Base-by-base conservation (phyloP, 2,113 vertebrate species). In the Hepsetus odoe region DNA sequence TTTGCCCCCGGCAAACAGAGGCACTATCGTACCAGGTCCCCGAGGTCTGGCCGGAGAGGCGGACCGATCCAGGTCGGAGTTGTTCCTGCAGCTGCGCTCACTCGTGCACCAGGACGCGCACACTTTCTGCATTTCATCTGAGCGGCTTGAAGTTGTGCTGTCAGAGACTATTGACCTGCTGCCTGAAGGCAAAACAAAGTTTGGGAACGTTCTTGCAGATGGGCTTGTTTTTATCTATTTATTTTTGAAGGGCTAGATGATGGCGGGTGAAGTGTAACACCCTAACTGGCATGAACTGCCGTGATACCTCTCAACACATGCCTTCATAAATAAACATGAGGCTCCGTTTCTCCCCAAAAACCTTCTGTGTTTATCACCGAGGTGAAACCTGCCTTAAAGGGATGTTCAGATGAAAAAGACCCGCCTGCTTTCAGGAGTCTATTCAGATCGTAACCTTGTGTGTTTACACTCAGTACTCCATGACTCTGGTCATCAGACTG, bases 11-110 rank as follows among this genome's bases (percentile, higher is more conserved):
- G 81, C 84, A 87, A 87, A 85, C 81, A 79, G 42, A 56, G 55
- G 67, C 26, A 32, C 77, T 86, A 76, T 86, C 79, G 80, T 80
- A 71, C 5, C 72, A 59, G 58, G 42, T 83, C 80, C 74, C 75
- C 65, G 85, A 82, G 84, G 79, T 84, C 78, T 73, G 73, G 84
- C 83, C 81, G 82, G 79, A 86, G 87, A 88, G 69, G 40, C 67
- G 67, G 76, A 9, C 76, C 67, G 16, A 77, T 84, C n/a, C 69
- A 56, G 76, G 77, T 92, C 88, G 90, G 88, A 87, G 87, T 70
- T 83, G 80, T 86, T 83, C 80, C 82, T 84, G 70, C 84, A 79
- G 77, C 42, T 11, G 38, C 67, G 13, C 69, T 18, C 73, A 68
- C 22, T 20, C 74, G 68, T 32, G 33, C 81, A 73, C 33, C 16